A percentile compares a stretch with the other conserved stretches of the same genome.
Conservation (phyloP, 2,113 vertebrate genomes). For the Struthidea cinerea region DNA sequence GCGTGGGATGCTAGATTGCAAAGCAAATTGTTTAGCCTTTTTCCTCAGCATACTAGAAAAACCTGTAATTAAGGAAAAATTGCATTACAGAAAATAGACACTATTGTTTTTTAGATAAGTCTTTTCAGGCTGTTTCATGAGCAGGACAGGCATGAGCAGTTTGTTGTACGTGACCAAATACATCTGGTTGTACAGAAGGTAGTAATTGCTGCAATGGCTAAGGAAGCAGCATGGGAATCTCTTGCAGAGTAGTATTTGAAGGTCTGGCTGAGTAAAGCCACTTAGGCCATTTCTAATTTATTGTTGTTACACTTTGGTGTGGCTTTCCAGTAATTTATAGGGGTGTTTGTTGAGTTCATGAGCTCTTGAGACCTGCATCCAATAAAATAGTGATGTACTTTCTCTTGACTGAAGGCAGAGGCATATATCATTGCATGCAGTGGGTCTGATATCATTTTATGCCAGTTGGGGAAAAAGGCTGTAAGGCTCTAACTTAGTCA, state of each 20-base stretch:
- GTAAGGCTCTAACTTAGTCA: conserved; percentile 57
- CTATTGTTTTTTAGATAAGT: not conserved
- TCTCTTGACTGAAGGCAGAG: conserved; percentile 70
- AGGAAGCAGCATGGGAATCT: not conserved
- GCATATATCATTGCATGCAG: conserved; percentile 70
- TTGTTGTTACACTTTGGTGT: conserved; percentile 61
- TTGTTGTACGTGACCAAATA: not conserved
- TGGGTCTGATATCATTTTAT: conserved; percentile 72
- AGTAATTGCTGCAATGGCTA: not conserved
- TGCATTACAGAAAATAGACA: not conserved
- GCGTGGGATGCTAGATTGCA: not conserved
- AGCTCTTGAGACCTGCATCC: conserved; percentile 69
- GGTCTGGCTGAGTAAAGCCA: conserved; percentile 25
- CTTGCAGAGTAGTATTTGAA: not conserved
- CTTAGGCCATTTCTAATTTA: conserved; percentile 68
- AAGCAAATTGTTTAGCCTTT: not conserved
- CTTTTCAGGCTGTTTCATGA: not conserved
- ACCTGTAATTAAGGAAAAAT: not conserved
- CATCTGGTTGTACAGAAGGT: not conserved
- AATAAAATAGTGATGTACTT: conserved; percentile 73
- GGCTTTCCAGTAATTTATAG: conserved; percentile 70
- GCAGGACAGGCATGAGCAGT: not conserved
- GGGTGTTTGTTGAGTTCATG: conserved; percentile 69
- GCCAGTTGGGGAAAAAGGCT: conserved; percentile 56
- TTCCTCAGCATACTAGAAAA: not conserved